Conservation (phyloP, 2,797 vertebrate species). For the Eutrigla gurnardus region DNA sequence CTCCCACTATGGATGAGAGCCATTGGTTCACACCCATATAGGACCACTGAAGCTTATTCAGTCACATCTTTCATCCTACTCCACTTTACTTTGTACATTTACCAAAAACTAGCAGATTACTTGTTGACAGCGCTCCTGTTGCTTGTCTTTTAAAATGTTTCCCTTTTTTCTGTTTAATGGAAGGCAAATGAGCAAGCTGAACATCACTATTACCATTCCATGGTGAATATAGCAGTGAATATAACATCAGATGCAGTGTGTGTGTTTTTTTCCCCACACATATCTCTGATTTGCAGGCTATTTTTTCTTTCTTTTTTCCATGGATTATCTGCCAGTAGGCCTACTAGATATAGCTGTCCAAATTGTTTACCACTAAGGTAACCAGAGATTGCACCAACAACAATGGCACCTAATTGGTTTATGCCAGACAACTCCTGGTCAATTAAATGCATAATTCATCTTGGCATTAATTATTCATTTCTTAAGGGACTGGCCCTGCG, state of each 20-base stretch:
- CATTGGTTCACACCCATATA: neutral
- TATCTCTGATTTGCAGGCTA: conserved; percentile 45
- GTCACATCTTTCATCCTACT: neutral
- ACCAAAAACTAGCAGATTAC: neutral
- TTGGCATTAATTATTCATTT: conserved; percentile 82
- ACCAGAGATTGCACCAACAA: conserved; percentile 76
- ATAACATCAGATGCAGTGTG: neutral
- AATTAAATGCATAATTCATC: conserved; percentile 85
- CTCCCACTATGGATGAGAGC: too few relatives aligned
- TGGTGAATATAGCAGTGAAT: neutral
- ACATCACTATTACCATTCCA: neutral
- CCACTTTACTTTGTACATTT: neutral
- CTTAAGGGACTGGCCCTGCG: conserved; percentile 72
- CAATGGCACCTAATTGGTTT: conserved; percentile 77
- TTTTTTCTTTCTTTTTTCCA: neutral
- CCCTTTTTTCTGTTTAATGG: neutral
- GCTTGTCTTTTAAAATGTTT: neutral
- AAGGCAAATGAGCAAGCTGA: neutral
- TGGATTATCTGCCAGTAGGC: conserved; percentile 42
- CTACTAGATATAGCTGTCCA: conserved; percentile 55
- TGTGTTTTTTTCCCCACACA: neutral
- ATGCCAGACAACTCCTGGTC: conserved; percentile 78
- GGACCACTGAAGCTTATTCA: neutral
- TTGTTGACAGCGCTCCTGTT: neutral
- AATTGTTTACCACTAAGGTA: conserved; percentile 75